Percentiles rank a stretch among this genome's conserved stretches.
phyloP scores from a whole-genome alignment of 2,888 invertebrate genomes.

The Cheilosia scutellata region DNA sequence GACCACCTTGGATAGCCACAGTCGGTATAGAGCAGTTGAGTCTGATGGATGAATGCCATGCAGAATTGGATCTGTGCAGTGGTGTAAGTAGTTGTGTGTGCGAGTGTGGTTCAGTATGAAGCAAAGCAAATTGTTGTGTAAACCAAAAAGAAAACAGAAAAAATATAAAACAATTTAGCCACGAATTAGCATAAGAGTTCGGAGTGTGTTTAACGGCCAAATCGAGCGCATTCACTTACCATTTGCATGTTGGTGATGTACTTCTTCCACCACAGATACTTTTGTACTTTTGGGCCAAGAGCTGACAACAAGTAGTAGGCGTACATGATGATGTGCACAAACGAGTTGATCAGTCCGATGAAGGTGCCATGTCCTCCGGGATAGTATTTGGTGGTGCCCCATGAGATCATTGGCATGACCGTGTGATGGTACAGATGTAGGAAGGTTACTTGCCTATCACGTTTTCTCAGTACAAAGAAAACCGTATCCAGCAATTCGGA shows the following conservation, averaged over 20 bases:
- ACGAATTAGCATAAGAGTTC: slow-evolving; percentile 17
- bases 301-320: slow-evolving; percentile 95
- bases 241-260: slow-evolving; percentile 96
- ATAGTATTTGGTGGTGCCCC: slow-evolving; percentile 96
- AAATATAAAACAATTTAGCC: slow-evolving; percentile 51
- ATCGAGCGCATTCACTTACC: slow-evolving; percentile 85
- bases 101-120: slow-evolving; percentile 25
- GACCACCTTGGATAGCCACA: slow-evolving; percentile 95
- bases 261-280: slow-evolving; percentile 97
- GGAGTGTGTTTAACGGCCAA: neutral
- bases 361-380: slow-evolving; percentile 96
- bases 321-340: slow-evolving; percentile 98
- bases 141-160: slow-evolving; percentile 16
- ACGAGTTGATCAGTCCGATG: slow-evolving; percentile 93
- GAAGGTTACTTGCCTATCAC: slow-evolving; percentile 94
- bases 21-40: slow-evolving; percentile 92
- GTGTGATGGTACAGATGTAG: slow-evolving; percentile 97
- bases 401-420: slow-evolving; percentile 96
- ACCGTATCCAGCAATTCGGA: slow-evolving; percentile 95
- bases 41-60: slow-evolving; percentile 93
- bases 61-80: slow-evolving; percentile 92
- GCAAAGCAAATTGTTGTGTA: slow-evolving; percentile 31
- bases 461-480: slow-evolving; percentile 97
- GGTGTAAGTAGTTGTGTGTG: slow-evolving; percentile 55
- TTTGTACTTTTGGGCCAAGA: slow-evolving; percentile 93